These are phyloP conservation scores for Phyllotreta striolata DNA, from an alignment of 2,888 invertebrate species.

Conservation along the genomic window DNA sequence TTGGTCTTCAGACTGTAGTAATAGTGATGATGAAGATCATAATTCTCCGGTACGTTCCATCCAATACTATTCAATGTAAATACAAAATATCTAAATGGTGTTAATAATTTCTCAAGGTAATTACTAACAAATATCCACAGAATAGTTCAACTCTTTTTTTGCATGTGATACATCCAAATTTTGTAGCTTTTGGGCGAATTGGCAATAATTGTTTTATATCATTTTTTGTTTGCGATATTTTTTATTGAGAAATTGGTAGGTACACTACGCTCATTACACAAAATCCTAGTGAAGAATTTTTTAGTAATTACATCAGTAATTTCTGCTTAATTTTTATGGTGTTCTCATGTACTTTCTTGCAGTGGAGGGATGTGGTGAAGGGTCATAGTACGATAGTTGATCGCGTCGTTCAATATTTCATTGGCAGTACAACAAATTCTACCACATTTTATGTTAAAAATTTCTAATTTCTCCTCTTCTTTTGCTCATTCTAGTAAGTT, in stretches of 20 bases:
- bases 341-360: slow-evolving; percentile 52
- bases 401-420: slow-evolving; percentile 71
- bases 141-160: slow-evolving; percentile 10
- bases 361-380: slow-evolving; percentile 68
- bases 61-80: background rate
- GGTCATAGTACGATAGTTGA: slow-evolving; percentile 66
- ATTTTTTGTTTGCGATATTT: slow-evolving; percentile 15
- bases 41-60: slow-evolving; percentile 47
- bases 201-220: slow-evolving; percentile 5
- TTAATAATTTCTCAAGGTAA: slow-evolving; percentile 7
- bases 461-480: slow-evolving; percentile 57
- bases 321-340: slow-evolving; percentile 26
- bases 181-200: slow-evolving; percentile 21
- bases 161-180: slow-evolving; percentile 15
- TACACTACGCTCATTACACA: background rate
- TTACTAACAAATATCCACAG: slow-evolving; percentile 1
- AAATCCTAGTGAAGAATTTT: background rate
- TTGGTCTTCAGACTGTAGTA: slow-evolving; percentile 92
- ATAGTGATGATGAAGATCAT: slow-evolving; percentile 85
- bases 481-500: slow-evolving; percentile 56
- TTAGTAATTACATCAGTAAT: slow-evolving; percentile 4
- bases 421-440: slow-evolving; percentile 69
- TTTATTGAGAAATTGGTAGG: slow-evolving; percentile 9
- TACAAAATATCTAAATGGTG: background rate
- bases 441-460: slow-evolving; percentile 72